A percentile compares a stretch with the other conserved stretches of the same genome.
Evolutionary conservation across 2,113 vertebrate genomes (phyloP).

Genomic region (Oncorhynchus masou): DNA sequence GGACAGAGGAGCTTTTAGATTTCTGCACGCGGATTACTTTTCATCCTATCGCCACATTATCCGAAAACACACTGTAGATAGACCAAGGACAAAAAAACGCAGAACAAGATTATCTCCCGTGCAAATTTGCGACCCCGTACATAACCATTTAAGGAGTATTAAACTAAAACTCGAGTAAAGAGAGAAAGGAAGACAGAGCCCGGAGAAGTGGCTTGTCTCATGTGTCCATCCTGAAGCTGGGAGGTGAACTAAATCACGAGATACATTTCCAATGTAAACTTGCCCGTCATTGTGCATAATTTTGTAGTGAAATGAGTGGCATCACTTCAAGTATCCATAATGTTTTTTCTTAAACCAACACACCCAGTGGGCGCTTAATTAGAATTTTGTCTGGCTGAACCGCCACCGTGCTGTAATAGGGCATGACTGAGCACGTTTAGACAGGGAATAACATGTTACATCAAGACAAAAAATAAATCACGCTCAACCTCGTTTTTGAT

Average conservation of each 20-base stretch:
- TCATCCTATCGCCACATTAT: conserved; percentile 70
- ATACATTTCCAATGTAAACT: not conserved
- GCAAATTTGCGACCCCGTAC: conserved; percentile 47
- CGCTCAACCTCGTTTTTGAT: too few species aligned
- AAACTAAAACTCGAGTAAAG: not conserved
- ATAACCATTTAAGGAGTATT: conserved; percentile 49
- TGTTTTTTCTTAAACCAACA: conserved; percentile 56
- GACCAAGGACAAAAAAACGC: conserved; percentile 52
- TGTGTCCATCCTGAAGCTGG: not conserved
- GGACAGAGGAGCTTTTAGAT: conserved; percentile 68
- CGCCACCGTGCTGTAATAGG: conserved; percentile 43
- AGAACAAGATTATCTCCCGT: conserved; percentile 8
- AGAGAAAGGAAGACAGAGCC: not conserved
- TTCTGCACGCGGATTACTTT: conserved; percentile 74
- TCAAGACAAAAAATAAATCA: not conserved
- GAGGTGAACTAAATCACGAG: too few species aligned
- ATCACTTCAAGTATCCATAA: conserved; percentile 46
- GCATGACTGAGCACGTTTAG: conserved; percentile 31
- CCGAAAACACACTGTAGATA: conserved; percentile 59
- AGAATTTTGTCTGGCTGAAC: conserved; percentile 65
- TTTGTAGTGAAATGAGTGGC: conserved; percentile 43
- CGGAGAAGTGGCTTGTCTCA: not conserved
- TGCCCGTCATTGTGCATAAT: conserved; percentile 5
- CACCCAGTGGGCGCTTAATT: conserved; percentile 67
- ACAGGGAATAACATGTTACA: not conserved